Conservation (phyloP, 2,888 invertebrate species). For the Sminthurides aquaticus region DNA sequence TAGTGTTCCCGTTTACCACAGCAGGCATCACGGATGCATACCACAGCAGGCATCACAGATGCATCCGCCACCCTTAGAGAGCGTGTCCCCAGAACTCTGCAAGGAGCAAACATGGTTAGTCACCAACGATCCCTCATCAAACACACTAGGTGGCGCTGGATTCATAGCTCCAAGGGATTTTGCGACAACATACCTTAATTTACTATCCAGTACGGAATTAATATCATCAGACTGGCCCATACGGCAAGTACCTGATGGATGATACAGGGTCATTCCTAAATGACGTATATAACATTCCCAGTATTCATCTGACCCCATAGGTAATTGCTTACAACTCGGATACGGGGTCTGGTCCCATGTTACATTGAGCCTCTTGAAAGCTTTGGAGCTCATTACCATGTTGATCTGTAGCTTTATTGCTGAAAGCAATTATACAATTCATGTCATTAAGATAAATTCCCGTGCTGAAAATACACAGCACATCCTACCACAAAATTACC, state of each 20-base stretch:
- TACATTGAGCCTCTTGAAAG: conserved; percentile 6
- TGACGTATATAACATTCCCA: conserved; percentile 18
- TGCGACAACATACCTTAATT: conserved; percentile 12
- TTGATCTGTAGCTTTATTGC: not conserved
- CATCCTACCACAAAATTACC: conserved; percentile 13
- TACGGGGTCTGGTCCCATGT: not conserved
- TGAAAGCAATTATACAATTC: not conserved
- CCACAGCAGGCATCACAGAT: not conserved
- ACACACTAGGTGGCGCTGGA: not conserved
- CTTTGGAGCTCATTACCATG: conserved; percentile 4
- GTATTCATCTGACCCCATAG: conserved; percentile 18
- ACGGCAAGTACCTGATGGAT: conserved; percentile 16
- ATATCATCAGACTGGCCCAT: conserved; percentile 11
- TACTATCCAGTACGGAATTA: conserved; percentile 7
- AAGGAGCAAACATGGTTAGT: not conserved
- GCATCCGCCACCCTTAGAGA: not conserved
- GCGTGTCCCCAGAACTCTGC: not conserved
- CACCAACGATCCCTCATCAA: not conserved
- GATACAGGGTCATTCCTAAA: conserved; percentile 19
- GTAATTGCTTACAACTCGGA: conserved; percentile 12
- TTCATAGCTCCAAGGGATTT: not conserved
- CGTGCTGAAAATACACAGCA: not conserved
- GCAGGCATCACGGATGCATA: not conserved
- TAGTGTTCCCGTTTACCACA: not conserved
- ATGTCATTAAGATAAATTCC: no score